Evolutionary conservation across 1,140 invertebrate genomes (phyloP), one percentile per base, ranked within the genome.

Genomic region (Lamellibrachia luymesi): DNA sequence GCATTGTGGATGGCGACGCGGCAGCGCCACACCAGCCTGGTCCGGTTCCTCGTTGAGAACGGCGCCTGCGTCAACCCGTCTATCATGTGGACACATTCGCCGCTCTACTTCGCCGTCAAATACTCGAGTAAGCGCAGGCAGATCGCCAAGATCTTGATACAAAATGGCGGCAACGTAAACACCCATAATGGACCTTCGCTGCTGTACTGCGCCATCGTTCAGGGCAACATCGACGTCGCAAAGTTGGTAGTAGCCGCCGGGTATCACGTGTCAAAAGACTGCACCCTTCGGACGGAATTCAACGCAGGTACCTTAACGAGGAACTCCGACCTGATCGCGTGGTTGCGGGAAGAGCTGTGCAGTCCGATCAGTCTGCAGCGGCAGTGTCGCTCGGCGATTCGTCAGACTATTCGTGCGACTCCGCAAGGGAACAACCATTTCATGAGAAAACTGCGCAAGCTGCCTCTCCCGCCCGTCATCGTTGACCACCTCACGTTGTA

Each of bases 41-140:
- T 95, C 64, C 95, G 95, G 52, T 95, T 95, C 92, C 93, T 96
- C 25, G 95, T 96, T 92, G 93, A 93, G 38, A 95, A 95, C 94
- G 95, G 95, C 94, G 95, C 95, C 94, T 95, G 95, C 95, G 95
- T 96, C 8, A 96, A 95, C 93, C 95, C 94, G 92, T 94, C 95
- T 56, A 95, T 95, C 90, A 94, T 94, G 80, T 96, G 94, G 93
- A 94, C 95, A 80, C 94, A 95, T 52, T 95, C 94, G 89, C 95
- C 95, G 17, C 93, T 96, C 64, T 96, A 95, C 92, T 96, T 95
- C 95, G 95, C 95, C 50, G 94, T 94, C 38, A 95, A 95, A 91
- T 94, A 95, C 92, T 95, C 95, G 91, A 95, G 95, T 92, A 94
- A 90, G 51, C 51, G 92, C 38, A 93, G 52, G 89, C 52, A 93